phyloP scores from a whole-genome alignment of 2,797 vertebrate species.

The Limosa lapponica region DNA sequence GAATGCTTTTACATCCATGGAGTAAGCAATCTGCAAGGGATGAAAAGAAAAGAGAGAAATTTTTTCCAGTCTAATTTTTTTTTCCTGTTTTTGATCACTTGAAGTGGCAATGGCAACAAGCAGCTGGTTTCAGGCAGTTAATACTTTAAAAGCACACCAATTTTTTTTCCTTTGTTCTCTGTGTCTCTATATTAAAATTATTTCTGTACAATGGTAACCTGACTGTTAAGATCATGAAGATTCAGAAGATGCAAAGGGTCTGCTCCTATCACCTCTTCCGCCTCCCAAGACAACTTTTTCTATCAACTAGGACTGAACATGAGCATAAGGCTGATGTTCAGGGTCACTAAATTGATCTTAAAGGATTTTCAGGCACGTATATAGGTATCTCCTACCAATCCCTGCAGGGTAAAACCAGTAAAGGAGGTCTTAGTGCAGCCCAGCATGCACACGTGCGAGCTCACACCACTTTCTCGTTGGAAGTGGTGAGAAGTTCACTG shows the following conservation, averaged over 20 bases:
- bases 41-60: not conserved
- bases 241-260: not conserved
- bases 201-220: not conserved
- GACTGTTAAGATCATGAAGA: not conserved
- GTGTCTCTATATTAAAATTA: not conserved
- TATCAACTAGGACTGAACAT: not conserved
- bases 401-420: not conserved
- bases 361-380: not conserved
- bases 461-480: not conserved
- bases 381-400: not conserved
- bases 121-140: not conserved
- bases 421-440: not conserved
- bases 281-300: not conserved
- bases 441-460: accelerated
- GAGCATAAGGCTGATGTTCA: not conserved
- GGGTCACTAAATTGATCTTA: not conserved
- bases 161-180: not conserved
- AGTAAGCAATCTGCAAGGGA: not conserved
- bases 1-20: not conserved
- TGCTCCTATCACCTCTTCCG: not conserved
- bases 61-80: not conserved
- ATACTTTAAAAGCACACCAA: not conserved
- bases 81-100: accelerated
- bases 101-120: not conserved
- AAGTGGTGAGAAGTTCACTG: not conserved